phyloP scores from a whole-genome alignment of 2,113 vertebrate genomes.

The Atlantisia rogersi region DNA sequence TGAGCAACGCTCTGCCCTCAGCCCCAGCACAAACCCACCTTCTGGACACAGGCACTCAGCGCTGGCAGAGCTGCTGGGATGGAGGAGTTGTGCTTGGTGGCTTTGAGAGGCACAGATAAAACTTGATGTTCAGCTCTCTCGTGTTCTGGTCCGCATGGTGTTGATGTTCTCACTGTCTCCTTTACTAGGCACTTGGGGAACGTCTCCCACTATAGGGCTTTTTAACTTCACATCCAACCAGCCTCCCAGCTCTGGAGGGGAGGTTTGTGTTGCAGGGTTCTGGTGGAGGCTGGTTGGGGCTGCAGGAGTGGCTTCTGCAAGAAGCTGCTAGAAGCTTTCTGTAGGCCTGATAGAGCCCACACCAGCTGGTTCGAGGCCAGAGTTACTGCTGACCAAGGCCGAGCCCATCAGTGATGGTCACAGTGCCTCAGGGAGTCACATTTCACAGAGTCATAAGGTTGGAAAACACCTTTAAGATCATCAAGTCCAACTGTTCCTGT shows the following conservation, averaged over 20 bases:
- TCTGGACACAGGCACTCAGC: rapidly evolving
- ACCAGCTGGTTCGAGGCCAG: too few species aligned
- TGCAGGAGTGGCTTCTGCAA: too few species aligned
- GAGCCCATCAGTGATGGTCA: too few species aligned
- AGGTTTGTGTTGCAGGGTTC: too few species aligned
- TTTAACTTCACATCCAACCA: not conserved
- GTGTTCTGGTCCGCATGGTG: rapidly evolving
- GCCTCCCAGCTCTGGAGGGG: not conserved
- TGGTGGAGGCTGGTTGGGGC: too few species aligned
- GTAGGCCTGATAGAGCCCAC: too few species aligned
- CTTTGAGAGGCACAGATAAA: not conserved
- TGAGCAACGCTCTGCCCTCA: not conserved
- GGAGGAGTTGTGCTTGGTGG: not conserved
- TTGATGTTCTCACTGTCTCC: not conserved
- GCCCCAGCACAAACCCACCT: not conserved
- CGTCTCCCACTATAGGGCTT: not conserved
- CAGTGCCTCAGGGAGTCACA: too few species aligned
- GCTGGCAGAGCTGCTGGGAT: not conserved
- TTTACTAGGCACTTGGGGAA: not conserved
- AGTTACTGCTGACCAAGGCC: too few species aligned
- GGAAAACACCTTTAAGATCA: too few species aligned
- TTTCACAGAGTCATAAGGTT: too few species aligned
- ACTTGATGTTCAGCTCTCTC: not conserved
- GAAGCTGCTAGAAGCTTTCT: too few species aligned
- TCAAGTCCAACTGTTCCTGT: too few species aligned